Percentiles rank a stretch among this genome's conserved stretches.
Conservation (phyloP, 2,888 invertebrate genomes). For the Stomorhina lunata region DNA sequence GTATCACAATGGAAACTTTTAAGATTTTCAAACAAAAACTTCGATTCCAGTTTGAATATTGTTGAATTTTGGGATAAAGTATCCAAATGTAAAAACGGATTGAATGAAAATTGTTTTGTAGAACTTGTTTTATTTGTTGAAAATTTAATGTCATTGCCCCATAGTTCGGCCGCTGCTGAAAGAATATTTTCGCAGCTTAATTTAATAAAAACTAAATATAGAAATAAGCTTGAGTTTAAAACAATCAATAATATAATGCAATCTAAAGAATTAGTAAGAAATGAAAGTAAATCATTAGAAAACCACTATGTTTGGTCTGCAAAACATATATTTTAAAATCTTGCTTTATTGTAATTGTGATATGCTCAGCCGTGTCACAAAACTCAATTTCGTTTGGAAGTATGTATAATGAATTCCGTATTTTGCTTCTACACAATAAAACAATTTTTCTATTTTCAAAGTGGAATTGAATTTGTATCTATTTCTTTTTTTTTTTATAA, state of each 20-base stretch:
- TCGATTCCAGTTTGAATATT: constrained; percentile 5
- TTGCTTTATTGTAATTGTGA: no score
- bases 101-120: constrained; percentile 6
- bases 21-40: constrained; percentile 25
- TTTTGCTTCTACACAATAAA: no score
- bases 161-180: constrained; percentile 40
- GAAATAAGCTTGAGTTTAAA: constrained; percentile 20
- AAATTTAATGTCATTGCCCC: constrained; percentile 26
- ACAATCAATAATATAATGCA: constrained; percentile 15
- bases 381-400: no score
- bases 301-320: no score
- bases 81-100: constrained; percentile 15
- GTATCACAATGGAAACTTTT: constrained; percentile 36
- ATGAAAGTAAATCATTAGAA: no score
- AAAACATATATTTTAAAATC: no score
- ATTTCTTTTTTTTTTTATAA: no score
- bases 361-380: no score
- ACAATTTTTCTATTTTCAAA: no score
- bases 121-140: constrained; percentile 1
- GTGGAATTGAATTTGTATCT: no score
- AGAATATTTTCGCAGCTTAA: constrained; percentile 14
- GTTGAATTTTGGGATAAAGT: background rate
- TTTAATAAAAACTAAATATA: constrained; percentile 31
- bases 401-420: no score
- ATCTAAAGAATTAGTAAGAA: constrained; percentile 28